phyloP scores from a whole-genome alignment of 1,140 invertebrate genomes.

The Aphidius ervi region DNA sequence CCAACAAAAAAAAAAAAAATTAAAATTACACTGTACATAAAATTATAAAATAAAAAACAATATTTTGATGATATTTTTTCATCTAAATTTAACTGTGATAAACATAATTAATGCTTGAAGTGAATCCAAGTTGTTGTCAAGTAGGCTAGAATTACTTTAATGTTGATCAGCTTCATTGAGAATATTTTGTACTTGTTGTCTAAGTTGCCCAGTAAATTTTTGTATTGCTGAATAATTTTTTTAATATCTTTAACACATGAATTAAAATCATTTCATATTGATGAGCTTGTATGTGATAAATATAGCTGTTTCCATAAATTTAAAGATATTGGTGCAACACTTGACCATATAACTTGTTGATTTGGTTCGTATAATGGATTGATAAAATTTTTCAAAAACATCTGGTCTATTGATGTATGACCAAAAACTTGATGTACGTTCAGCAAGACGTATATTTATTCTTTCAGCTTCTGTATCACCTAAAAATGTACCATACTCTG shows the following conservation, averaged over 20 bases:
- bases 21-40: conserved; percentile 10
- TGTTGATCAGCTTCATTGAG: conserved; percentile 34
- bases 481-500: conserved; percentile 49
- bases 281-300: conserved; percentile 36
- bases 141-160: conserved; percentile 23
- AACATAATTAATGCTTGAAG: conserved; percentile 24
- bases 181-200: conserved; percentile 34
- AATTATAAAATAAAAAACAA: background rate
- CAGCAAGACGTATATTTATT: conserved; percentile 64
- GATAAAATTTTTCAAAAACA: conserved; percentile 73
- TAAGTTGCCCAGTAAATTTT: conserved; percentile 42
- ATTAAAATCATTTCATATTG: conserved; percentile 41
- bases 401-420: conserved; percentile 89
- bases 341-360: conserved; percentile 91
- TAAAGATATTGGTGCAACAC: conserved; percentile 93
- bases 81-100: conserved; percentile 35
- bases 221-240: conserved; percentile 37
- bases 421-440: conserved; percentile 87
- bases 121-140: conserved; percentile 25
- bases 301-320: conserved; percentile 69
- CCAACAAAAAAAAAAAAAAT: background rate
- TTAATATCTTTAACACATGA: conserved; percentile 42
- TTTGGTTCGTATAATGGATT: conserved; percentile 97
- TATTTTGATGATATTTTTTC: conserved; percentile 33
- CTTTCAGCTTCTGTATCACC: conserved; percentile 87